phyloP scores from a whole-genome alignment of 35 echinoderm and acorn worm genomes.

The Anneissia japonica region DNA sequence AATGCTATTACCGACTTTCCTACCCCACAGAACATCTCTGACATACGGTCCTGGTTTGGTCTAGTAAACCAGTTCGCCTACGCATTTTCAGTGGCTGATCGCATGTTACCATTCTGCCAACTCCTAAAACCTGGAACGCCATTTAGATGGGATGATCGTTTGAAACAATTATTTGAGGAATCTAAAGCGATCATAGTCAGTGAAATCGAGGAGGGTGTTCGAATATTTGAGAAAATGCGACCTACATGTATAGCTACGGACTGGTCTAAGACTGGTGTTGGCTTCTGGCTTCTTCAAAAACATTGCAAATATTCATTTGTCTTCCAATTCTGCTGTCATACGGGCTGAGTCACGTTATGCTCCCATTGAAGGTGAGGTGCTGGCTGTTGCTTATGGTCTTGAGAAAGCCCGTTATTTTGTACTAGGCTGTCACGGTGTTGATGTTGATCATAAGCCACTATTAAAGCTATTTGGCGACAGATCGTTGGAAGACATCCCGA shows the following conservation, averaged over 20 bases:
- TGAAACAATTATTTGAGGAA: conserved; percentile 19
- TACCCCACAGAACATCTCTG: conserved; percentile 13
- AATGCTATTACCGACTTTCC: conserved; percentile 16
- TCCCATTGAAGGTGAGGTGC: conserved; percentile 29
- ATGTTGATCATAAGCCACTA: conserved; percentile 61
- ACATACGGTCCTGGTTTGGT: conserved; percentile 23
- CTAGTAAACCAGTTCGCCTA: conserved; percentile 26
- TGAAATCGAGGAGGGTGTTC: background rate
- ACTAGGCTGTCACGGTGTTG: conserved; percentile 7
- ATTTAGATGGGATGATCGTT: conserved; percentile 14
- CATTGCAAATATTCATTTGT: conserved; percentile 9
- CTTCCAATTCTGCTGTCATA: background rate
- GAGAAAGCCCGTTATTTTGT: conserved; percentile 36
- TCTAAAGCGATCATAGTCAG: conserved; percentile 18
- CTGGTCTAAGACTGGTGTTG: background rate
- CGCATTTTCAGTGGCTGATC: background rate
- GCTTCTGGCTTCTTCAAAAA: background rate
- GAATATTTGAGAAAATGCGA: background rate
- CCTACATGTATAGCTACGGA: background rate
- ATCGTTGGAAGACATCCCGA: conserved; percentile 45
- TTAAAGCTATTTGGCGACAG: conserved; percentile 35
- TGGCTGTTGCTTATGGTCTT: conserved; percentile 32
- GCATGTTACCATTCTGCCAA: conserved; percentile 11
- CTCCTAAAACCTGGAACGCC: conserved; percentile 7
- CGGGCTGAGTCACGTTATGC: conserved; percentile 26